Evolutionary conservation across 2,888 invertebrate genomes (phyloP), one percentile per base, ranked within the genome.

Genomic region (Tachina fera): DNA sequence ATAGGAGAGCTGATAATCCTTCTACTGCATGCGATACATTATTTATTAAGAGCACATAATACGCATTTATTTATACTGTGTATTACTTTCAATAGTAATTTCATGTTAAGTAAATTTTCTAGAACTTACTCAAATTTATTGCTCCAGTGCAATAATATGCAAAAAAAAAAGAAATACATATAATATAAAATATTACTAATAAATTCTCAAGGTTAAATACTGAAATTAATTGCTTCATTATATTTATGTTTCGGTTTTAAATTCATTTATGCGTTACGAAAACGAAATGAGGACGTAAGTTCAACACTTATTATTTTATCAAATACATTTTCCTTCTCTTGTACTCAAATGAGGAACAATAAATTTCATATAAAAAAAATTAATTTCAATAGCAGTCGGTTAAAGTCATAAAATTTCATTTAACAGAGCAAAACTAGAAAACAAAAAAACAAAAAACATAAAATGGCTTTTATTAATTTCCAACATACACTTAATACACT

Each of bases 321-420:
- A 68, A 75, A 16, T 19, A 53, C 51, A 53, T 47, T 53, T 76
- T 63, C 22, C 6, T 11, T 14, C 51, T 41, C 49, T 51, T 56
- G 10, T 39, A 22, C 56, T n/a, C 58, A 51, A 43, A 41, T 43
- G 41, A 80, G 74, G 13, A 80, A 75, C 53, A 74, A 58, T 31
- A 68, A 60, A 39, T 8, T 22, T 41, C 19, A 39, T 16, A 47
- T n/a, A 31, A 61, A 51, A 13, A 47, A 13, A 47, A 60, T 1
- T 22, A 51, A 31, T 51, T 81, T 81, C 81, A 81, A 68, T 70
- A 74, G 53, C 58, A 72, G 47, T 77, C 72, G 60, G 61, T 61
- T 77, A 74, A 68, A 84, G 84, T 84, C 76, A 67, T 84, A 84
- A 84, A 84, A 84, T 81, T 81, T 81, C 77, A 74, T 84, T 81